Base-by-base conservation (phyloP, 2,113 vertebrate species). In the Bos javanicus region DNA sequence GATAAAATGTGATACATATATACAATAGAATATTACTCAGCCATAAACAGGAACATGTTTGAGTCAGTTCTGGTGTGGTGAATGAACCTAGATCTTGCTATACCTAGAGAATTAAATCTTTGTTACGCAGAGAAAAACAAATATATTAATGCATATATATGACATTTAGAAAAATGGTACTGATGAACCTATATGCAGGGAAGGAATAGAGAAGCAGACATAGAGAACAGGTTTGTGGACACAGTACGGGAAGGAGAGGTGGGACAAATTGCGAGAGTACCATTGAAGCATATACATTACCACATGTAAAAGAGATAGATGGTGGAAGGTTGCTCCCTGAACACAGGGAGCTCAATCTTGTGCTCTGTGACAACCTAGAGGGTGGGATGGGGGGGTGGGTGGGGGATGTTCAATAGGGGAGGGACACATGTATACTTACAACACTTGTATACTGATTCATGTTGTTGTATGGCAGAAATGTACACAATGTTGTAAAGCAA, bases 301-400 rank as follows among this genome's bases (percentile, higher is more conserved):
- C 64, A 23, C 17, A 10, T 21, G 19, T 11, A 1, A 71, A 71
- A 36, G 17, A 36, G n/a, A 21, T 19, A 71, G 19, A 71, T 21
- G 64, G 8, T 71, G 9, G n/a, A 21, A 71, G 19, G 9, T 19
- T 36, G 19, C 64, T 71, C n/a, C n/a, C 19, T 36, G n/a, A 36
- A 71, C 1, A 23, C n/a, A 11, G 64, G 17, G 9, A 12, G 64
- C 64, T 21, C 64, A 23, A 5, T 11, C 64, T 71, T 19, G 4
- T 4, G 0, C 9, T 23, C n/a, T 36, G n/a, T 36, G 64, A 36
- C n/a, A 36, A 3, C n/a, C 64, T 36, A 2, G 1, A 36, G 64
- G n/a, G 17, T 71, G 17, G 64, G 17, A 21, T 5, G 8, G 9
- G 64, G n/a, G 11, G n/a, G 64, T 11, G n/a, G n/a, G n/a, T 71